Base-by-base conservation (phyloP, 2,888 invertebrate species). In the Agrotis segetum region DNA sequence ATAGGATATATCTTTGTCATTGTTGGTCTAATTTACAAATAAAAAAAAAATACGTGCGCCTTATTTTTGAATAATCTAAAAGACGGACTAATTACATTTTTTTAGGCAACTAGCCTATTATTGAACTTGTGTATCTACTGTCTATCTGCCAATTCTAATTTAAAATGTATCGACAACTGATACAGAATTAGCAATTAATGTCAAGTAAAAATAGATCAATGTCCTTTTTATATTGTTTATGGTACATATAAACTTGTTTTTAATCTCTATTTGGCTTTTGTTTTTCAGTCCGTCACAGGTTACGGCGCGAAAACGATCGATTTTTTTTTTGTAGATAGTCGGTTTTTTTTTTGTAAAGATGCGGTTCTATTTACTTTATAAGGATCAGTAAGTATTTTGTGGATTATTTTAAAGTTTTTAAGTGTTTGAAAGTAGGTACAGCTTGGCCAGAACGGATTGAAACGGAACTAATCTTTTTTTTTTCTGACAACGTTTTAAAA, bases 301-400 rank as follows among this genome's bases (percentile, higher is more conserved):
- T 81, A 79, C 83, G 76, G 83, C 46, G 67, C 81, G 88, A 86
- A 86, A 88, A 87, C 87, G 87, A 86, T 75, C 86, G 75, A 60
- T 77, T 79, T 82, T 77, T 79, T 83, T 85, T 34, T 34, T 40
- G 9, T 40, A 84, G 7, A n/a, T 61, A 61, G n/a, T 9, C 58
- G 52, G 50, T 52, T 58, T 62, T 24, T 62, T 24, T 40, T 14
- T 14, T 3, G 11, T 2, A 1, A 49, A 74, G 68, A 95, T 95
- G 95, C 93, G 91, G 86, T 95, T 94, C 71, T 94, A 91, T 79
- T 88, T 95, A 83, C 85, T 92, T 78, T 95, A 95, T 88, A 92
- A 91, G 83, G 91, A 94, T 88, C 91, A 93, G 95, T 95, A 89
- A 95, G 94, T 88, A 70, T 77, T 79, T 83, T 66, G 82, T 80